Conservation (phyloP, 2,113 vertebrate genomes). For the Anoplopoma fimbria region DNA sequence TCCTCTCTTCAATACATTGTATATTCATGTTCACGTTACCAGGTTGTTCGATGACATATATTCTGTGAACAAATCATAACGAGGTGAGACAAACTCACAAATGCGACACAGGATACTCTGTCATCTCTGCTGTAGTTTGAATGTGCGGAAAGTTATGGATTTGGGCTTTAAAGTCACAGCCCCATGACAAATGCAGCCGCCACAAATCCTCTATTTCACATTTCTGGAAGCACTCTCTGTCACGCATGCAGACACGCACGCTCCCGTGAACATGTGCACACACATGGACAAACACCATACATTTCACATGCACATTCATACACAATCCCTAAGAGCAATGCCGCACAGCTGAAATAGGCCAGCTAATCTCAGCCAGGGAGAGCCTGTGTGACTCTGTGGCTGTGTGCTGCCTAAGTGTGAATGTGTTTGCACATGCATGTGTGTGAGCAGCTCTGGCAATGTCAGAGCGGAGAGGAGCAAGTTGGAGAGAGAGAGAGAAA, state of each 20-base stretch:
- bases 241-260: slow-evolving; percentile 43
- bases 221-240: slow-evolving; percentile 52
- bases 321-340: slow-evolving; percentile 74
- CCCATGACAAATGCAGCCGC: slow-evolving; percentile 70
- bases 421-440: slow-evolving; percentile 20
- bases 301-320: slow-evolving; percentile 56
- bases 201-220: slow-evolving; percentile 75
- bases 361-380: slow-evolving; percentile 75
- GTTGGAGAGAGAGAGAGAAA: slow-evolving; percentile 27
- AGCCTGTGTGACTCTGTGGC: slow-evolving; percentile 48
- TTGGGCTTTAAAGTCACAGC: slow-evolving; percentile 67
- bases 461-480: slow-evolving; percentile 58
- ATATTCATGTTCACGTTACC: slow-evolving; percentile 3
- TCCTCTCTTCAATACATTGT: neutral
- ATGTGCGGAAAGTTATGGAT: slow-evolving; percentile 62
- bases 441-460: slow-evolving; percentile 61
- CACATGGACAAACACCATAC: slow-evolving; percentile 29
- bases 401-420: slow-evolving; percentile 33
- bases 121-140: slow-evolving; percentile 54
- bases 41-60: neutral
- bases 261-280: slow-evolving; percentile 9
- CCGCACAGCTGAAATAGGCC: slow-evolving; percentile 74
- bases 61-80: slow-evolving; percentile 1
- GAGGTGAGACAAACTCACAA: slow-evolving; percentile 35
- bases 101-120: slow-evolving; percentile 30